Evolutionary conservation across 2,888 invertebrate species (phyloP), one percentile per base, ranked within the genome.

Genomic region (Spilosoma lubricipeda): DNA sequence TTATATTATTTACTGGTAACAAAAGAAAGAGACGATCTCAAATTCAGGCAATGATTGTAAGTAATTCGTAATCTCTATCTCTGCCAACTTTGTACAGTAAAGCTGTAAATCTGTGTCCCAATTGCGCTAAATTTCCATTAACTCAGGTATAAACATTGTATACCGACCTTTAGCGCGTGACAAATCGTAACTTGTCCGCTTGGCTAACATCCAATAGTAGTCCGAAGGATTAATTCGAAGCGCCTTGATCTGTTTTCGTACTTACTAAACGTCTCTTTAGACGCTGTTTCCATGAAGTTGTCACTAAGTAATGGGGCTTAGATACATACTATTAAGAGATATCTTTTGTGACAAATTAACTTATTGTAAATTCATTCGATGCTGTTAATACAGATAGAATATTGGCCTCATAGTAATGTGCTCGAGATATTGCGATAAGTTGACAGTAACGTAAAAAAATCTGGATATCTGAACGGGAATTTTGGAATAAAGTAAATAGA

Each of bases 131-230:
- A 59, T 59, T 30, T 69, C 36, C 67, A 8, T 18, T 52, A 15
- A 33, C n/a, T 1, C 9, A 33, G 15, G n/a, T 27, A 39, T 39
- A 36, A 52, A 69, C 63, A 33, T 59, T 70, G 63, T 63, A 45
- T 45, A 45, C 30, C 45, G n/a, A n/a, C 33, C 48, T 71, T 68
- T 59, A 45, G 23, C 45, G 56, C 36, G 30, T n/a, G 42, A 71
- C 36, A 73, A 64, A 59, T 67, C 36, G 30, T 59, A 65, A 33
- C 18, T 30, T 65, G 45, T 72, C 20, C 30, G 39, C 15, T 52
- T 70, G 65, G 66, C 70, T 42, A 66, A 8, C 69, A 30, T 64
- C 73, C 73, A 73, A 70, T 73, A 65, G 36, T 33, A 56, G 45
- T 39, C 52, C 0, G 33, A 18, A 23, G 30, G 66, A 48, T 66